Evolutionary conservation across 2,888 invertebrate species (phyloP).

Genomic region (Acrobeloides nanus): DNA sequence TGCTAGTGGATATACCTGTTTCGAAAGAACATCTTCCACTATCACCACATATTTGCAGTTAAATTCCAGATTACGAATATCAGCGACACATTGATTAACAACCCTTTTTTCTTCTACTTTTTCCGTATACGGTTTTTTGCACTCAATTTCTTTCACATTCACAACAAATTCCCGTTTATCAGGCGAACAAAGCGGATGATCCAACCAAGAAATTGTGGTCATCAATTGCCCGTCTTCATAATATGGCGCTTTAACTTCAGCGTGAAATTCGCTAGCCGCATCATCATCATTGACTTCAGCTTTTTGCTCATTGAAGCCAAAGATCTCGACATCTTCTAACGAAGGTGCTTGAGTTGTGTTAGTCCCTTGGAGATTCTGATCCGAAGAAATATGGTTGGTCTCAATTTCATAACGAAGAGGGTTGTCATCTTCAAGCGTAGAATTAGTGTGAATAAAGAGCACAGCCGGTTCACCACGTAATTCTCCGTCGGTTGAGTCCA

Average conservation of each 20-base stretch:
- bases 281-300: not conserved
- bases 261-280: slow-evolving; percentile 9
- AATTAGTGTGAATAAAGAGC: slow-evolving; percentile 37
- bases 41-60: slow-evolving; percentile 41
- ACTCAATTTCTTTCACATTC: slow-evolving; percentile 28
- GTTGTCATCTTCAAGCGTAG: slow-evolving; percentile 9
- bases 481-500: slow-evolving; percentile 43
- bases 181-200: slow-evolving; percentile 22
- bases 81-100: slow-evolving; percentile 32
- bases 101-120: slow-evolving; percentile 27
- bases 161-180: slow-evolving; percentile 24
- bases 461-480: slow-evolving; percentile 45
- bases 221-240: slow-evolving; percentile 23
- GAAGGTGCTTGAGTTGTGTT: not conserved
- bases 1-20: no score
- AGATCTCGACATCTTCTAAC: no score
- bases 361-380: not conserved
- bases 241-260: slow-evolving; percentile 25
- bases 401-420: slow-evolving; percentile 13
- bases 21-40: slow-evolving; percentile 11
- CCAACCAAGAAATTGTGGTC: slow-evolving; percentile 34
- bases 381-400: not conserved
- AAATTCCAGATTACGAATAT: slow-evolving; percentile 34
- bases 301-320: no score
- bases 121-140: slow-evolving; percentile 18